Evolutionary conservation across 53 echinoderm and acorn worm genomes (phyloP), one percentile per base, ranked within the genome.

Genomic region (Holothuria scabra): DNA sequence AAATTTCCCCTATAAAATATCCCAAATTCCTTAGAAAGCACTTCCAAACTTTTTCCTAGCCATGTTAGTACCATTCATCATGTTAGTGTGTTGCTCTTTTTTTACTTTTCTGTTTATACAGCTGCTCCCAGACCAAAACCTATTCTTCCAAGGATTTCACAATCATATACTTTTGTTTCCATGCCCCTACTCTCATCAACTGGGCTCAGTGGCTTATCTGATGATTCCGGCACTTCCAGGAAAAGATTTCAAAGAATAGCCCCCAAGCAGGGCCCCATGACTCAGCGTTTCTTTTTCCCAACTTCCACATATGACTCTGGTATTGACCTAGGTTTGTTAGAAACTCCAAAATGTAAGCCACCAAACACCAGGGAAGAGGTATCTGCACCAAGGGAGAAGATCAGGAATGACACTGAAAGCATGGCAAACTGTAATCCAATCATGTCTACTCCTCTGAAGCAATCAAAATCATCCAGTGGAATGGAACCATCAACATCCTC

Each of bases 91-190:
- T 70, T 22, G 5, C 33, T 11, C 28, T 70, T 7, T 3, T 70
- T 23, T 70, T 8, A 1, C 11, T 37, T 70, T 18, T 33, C 16
- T 23, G 4, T 52, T 64, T 37, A 9, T 18, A 10, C 21, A 85
- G 72, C 34, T 60, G 59, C 71, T 64, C n/a, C 59, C 31, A 81
- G 18, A 63, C 82, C 82, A 22, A 81, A 81, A 41, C 90, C 87
- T 16, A 95, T 95, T 65, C 85, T 95, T 12, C 95, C 95, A 25
- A 84, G 93, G 63, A 83, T 83, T 18, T 67, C 92, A 11, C 62
- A 66, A 19, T 85, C 92, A 3, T 92, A 89, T n/a, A 87, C 95
- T 67, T 41, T 95, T 30, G 89, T 95, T 1, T 90, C 95, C 13
- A 87, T 95, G 16, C 94, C 94, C 2, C 85, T 90, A 58, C 80